A percentile compares a stretch with the other conserved stretches of the same genome.
Conservation (phyloP, 2,888 invertebrate genomes). For the Melieria crassipennis region DNA sequence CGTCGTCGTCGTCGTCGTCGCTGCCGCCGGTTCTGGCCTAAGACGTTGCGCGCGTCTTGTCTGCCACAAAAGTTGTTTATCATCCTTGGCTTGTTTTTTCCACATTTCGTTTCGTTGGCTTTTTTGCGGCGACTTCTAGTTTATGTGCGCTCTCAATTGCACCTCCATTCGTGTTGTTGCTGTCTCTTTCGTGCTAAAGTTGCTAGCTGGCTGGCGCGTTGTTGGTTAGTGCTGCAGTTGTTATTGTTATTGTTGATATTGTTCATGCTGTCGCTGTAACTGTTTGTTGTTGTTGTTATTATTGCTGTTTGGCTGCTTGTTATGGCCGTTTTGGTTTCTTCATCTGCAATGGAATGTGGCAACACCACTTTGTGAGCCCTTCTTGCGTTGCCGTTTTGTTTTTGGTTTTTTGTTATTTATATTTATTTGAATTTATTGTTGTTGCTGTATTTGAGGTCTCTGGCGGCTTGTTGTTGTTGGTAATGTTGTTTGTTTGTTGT, state of each 20-base stretch:
- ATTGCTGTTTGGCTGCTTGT: neutral
- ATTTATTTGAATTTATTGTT: neutral
- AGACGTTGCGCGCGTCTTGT: neutral
- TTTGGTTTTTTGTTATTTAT: neutral
- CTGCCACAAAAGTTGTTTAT: conserved; percentile 32
- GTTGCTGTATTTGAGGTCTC: neutral
- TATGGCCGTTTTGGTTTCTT: conserved; percentile 5
- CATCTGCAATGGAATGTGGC: conserved; percentile 38
- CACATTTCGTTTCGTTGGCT: neutral
- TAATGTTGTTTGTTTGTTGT: neutral
- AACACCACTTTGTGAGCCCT: conserved; percentile 31
- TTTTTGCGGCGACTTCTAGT: conserved; percentile 16
- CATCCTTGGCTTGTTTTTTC: conserved; percentile 31
- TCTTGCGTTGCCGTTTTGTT: neutral
- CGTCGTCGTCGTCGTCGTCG: conserved; percentile 1
- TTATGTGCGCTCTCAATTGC: conserved; percentile 4
- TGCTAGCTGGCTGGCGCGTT: neutral
- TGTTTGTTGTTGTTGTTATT: conserved; percentile 1
- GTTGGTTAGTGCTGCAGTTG: conserved; percentile 8
- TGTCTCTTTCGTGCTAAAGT: conserved; percentile 6
- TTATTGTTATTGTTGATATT: conserved; percentile 16
- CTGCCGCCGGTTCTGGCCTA: neutral
- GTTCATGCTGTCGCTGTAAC: neutral
- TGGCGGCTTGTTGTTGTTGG: no score
- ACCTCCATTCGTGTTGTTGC: conserved; percentile 4